phyloP scores from a whole-genome alignment of 2,797 vertebrate species.

The Sebastes matsubarae region DNA sequence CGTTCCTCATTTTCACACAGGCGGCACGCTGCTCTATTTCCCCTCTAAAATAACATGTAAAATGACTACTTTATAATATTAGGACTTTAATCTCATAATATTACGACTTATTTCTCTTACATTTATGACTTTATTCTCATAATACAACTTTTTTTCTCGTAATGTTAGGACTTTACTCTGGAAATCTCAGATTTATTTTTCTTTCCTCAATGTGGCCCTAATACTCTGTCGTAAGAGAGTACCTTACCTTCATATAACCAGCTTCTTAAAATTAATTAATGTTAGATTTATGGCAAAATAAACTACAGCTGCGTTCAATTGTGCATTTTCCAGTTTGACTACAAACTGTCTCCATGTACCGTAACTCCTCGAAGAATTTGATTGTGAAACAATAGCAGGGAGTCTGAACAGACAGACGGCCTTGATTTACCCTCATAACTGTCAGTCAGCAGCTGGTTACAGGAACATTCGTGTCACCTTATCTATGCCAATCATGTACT shows the following conservation, averaged over 20 bases:
- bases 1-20: too few relatives aligned
- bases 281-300: background rate
- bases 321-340: background rate
- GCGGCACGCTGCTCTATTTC: too few relatives aligned
- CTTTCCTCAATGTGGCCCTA: too few relatives aligned
- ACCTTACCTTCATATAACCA: background rate
- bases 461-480: conserved; percentile 52
- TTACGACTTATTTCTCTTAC: too few relatives aligned
- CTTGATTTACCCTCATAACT: conserved; percentile 16
- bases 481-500: conserved; percentile 46
- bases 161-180: too few relatives aligned
- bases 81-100: too few relatives aligned
- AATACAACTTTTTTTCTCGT: too few relatives aligned
- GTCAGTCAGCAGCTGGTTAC: conserved; percentile 58
- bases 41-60: too few relatives aligned
- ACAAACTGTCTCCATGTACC: background rate
- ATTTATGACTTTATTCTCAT: too few relatives aligned
- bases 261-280: background rate
- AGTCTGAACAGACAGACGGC: conserved; percentile 6
- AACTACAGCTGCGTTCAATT: background rate
- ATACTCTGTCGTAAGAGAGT: background rate
- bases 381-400: conserved; percentile 1
- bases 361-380: background rate
- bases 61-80: too few relatives aligned
- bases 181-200: too few relatives aligned